phyloP scores from a whole-genome alignment of 2,113 vertebrate genomes.

The Mesembrinibis cayennensis region DNA sequence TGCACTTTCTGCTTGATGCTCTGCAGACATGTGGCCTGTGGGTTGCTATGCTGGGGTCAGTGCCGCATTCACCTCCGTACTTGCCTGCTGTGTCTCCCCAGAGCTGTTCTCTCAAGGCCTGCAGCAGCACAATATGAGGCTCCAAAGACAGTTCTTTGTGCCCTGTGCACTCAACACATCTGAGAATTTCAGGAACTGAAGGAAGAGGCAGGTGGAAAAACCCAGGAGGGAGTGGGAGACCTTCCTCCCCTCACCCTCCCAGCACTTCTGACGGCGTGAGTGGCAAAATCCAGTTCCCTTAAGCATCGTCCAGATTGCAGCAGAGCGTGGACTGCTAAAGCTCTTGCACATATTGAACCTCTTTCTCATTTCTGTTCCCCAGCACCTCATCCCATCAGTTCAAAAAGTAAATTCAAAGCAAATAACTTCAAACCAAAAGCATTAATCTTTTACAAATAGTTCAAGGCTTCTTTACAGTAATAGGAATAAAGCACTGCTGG shows the following conservation, averaged over 20 bases:
- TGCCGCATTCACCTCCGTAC: not conserved
- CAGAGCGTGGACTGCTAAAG: not conserved
- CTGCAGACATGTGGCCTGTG: not conserved
- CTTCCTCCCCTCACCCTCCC: not conserved
- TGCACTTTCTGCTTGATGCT: not conserved
- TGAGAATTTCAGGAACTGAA: not conserved
- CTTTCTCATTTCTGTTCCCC: not conserved
- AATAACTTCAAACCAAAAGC: not conserved
- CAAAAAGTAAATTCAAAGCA: constrained; percentile 19
- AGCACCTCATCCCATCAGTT: not conserved
- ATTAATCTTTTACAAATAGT: not conserved
- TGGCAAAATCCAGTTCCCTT: not conserved
- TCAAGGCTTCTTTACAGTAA: not conserved
- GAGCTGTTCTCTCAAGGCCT: not conserved
- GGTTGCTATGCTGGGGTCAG: not conserved
- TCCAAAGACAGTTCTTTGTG: not conserved
- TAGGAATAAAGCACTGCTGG: not conserved
- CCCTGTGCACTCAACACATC: not conserved
- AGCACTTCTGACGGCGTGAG: not conserved
- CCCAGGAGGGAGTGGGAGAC: not conserved
- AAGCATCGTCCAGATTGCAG: not conserved
- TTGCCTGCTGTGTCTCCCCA: not conserved
- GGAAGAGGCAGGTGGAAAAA: not conserved
- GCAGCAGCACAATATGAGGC: not conserved
- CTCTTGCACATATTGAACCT: not conserved